Base-by-base conservation (phyloP, 2,113 vertebrate species). In the Tachycineta bicolor region DNA sequence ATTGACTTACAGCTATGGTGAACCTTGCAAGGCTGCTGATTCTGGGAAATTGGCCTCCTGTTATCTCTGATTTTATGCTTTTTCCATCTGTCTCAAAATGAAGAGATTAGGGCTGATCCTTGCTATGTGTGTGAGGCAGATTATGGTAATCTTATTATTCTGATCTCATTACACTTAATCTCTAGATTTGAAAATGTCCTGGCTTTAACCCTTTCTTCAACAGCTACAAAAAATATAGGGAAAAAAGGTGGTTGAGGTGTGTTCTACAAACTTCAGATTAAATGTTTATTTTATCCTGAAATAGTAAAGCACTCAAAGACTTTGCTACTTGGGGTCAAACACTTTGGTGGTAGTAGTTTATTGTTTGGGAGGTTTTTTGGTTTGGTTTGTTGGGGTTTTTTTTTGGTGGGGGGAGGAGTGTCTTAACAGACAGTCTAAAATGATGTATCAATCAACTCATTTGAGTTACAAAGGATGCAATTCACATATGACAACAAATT, bases 101-200 rank as follows among this genome's bases (percentile, higher is more conserved):
- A 96, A 96, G 88, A 97, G 96, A 96, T 97, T 92, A 92, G 83
- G 59, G 24, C 58, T 93, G 73, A 89, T 86, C 59, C 83, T 58
- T 82, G 77, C 68, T 96, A 81, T 96, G 78, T 94, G 86, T 92
- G 73, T 82, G 92, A 93, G 87, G 69, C 83, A 93, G 91, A 96
- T 96, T 95, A 87, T 47, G 43, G 58, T 97, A 96, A 95, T 95
- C 80, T 71, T 94, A 95, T 97, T 97, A 93, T 90, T 97, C 80
- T 95, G 93, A 97, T 95, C 85, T 97, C 83, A 93, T 97, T 97
- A 94, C 53, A 15, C 62, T 84, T 83, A 78, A 73, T 77, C 67
- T 89, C 76, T 80, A 88, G 59, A 71, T 95, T 82, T 84, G 28
- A 93, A 91, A 69, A 94, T 87, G 82, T 59, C 46, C 52, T 83